Percentiles rank a stretch among this genome's conserved stretches.
Evolutionary conservation across 2,888 invertebrate genomes (phyloP).

Genomic region (Eucera pruinosa): DNA sequence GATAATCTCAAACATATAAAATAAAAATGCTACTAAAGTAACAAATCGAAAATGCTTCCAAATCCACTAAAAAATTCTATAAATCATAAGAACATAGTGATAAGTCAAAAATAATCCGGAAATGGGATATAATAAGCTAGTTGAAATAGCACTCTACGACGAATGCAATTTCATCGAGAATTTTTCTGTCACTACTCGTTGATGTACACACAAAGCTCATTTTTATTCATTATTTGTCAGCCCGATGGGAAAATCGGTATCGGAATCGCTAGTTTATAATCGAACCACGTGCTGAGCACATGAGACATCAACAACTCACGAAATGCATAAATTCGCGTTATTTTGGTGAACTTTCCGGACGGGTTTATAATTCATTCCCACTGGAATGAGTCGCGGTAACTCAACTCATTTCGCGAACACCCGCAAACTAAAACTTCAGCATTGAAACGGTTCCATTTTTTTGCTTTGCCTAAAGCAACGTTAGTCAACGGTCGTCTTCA

Average conservation of each 20-base stretch:
- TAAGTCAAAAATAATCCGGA: too few species aligned
- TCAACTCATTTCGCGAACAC: too few species aligned
- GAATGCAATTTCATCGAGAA: background rate
- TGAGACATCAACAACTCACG: constrained; percentile 2
- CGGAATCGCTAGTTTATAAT: background rate
- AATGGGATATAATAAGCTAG: background rate
- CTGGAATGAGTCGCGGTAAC: too few species aligned
- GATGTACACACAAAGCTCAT: background rate
- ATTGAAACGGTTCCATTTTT: too few species aligned
- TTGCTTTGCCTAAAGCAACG: too few species aligned
- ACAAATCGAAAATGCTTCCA: too few species aligned
- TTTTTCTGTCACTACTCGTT: background rate
- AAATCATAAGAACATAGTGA: too few species aligned
- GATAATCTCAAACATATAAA: too few species aligned
- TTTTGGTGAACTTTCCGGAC: constrained; percentile 23
- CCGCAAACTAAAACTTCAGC: too few species aligned
- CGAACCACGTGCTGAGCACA: background rate
- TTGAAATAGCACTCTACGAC: background rate
- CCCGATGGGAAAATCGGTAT: background rate
- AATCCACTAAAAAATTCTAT: too few species aligned
- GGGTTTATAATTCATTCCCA: constrained; percentile 6
- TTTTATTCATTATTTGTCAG: background rate
- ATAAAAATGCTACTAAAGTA: too few species aligned
- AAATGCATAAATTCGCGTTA: background rate
- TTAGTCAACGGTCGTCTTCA: too few species aligned